Percentiles rank a stretch among this genome's conserved stretches.
These are phyloP conservation scores for Cuculus canorus DNA, from an alignment of 2,797 vertebrate genomes.

Conservation along the genomic window DNA sequence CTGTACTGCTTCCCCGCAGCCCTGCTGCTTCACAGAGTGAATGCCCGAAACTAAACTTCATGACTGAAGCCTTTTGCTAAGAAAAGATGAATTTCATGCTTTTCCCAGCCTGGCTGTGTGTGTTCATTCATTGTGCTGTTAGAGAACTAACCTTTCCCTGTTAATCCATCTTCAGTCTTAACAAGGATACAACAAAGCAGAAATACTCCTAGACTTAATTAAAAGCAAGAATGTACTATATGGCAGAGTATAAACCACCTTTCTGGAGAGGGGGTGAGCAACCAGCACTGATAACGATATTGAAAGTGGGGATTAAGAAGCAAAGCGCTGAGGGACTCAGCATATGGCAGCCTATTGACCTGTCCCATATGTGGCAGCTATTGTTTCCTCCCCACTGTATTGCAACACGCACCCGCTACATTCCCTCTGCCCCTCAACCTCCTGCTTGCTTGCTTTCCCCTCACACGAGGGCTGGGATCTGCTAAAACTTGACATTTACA, in stretches of 20 bases:
- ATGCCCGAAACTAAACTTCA: slow-evolving; percentile 36
- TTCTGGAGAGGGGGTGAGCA: slow-evolving; percentile 28
- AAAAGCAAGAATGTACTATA: slow-evolving; percentile 45
- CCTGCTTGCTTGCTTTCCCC: background rate
- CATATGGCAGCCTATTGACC: slow-evolving; percentile 54
- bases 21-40: background rate
- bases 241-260: background rate
- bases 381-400: slow-evolving; percentile 28
- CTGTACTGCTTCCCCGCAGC: slow-evolving; percentile 4
- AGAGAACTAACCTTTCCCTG: background rate
- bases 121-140: background rate
- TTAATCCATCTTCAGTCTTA: slow-evolving; percentile 6
- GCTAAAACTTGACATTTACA: slow-evolving; percentile 53
- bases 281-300: slow-evolving; percentile 33
- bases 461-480: background rate
- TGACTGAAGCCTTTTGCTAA: slow-evolving; percentile 20
- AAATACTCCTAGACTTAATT: background rate
- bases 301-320: slow-evolving; percentile 61
- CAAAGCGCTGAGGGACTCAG: background rate
- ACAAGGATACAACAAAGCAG: background rate
- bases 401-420: background rate
- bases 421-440: background rate
- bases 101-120: background rate
- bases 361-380: slow-evolving; percentile 34
- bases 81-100: slow-evolving; percentile 48